Evolutionary conservation across 2,888 invertebrate species (phyloP).

Genomic region (Cepaea hortensis): DNA sequence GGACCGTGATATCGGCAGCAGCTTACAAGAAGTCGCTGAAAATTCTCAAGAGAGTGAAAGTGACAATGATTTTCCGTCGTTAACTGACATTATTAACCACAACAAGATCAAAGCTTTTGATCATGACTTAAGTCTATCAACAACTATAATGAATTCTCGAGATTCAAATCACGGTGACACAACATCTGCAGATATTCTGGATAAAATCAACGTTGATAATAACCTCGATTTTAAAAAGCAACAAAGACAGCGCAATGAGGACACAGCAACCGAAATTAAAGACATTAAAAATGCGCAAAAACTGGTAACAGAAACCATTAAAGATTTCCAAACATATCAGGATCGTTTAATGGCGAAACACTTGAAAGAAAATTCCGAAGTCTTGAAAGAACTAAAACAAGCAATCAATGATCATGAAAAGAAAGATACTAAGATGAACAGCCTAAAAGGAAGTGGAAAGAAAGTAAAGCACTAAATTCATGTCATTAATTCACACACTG

Average conservation of each 20-base stretch:
- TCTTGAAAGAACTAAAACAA: neutral
- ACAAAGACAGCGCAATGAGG: neutral
- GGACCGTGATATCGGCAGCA: neutral
- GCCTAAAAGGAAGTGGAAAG: no score
- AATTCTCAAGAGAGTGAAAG: neutral
- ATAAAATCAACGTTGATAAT: no score
- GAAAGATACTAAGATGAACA: neutral
- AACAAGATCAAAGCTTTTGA: no score
- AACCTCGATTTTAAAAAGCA: neutral
- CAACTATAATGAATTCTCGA: no score
- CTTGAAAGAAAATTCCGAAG: neutral
- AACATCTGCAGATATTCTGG: no score
- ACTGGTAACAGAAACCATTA: neutral
- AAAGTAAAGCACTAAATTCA: no score
- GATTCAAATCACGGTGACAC: no score
- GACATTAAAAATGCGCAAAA: neutral
- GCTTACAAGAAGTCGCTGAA: neutral
- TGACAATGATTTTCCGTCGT: neutral
- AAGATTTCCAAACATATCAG: neutral
- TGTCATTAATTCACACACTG: no score
- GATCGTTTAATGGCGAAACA: neutral
- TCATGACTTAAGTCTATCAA: no score
- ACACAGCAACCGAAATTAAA: neutral
- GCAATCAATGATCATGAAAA: neutral
- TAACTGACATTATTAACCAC: neutral